Base-by-base conservation (phyloP, 2,113 vertebrate species). In the Gnathonemus longibarbis region DNA sequence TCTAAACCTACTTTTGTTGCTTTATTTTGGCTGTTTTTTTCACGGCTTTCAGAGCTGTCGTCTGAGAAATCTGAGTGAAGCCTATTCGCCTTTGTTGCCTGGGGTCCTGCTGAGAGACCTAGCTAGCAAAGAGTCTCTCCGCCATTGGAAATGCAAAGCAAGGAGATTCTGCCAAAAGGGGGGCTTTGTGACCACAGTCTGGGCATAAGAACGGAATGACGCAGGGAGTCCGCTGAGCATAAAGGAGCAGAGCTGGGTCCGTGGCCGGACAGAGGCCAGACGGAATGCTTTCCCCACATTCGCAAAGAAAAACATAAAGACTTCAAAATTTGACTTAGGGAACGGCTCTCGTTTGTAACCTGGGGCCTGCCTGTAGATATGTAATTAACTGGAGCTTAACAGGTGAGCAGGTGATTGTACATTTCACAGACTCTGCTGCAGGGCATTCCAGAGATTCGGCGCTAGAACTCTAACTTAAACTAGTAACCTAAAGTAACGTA, bases 151-250 rank as follows among this genome's bases (percentile, higher is more conserved):
- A 86, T 86, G 13, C 84, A 86, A 85, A 85, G 24, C 45, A 85
- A 50, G 48, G 21, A 15, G 84, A 48, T 17, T 17, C 84, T 86
- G 84, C 46, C 48, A 48, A 86, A 86, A 50, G 5, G 10, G 11
- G 45, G 84, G 84, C 84, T 86, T 86, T 86, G 84, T 86, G 46
- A 50, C 84, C 84, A n/a, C 46, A 86, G 45, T 50, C 84, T 39
- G 39, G 45, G 83, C 83, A 84, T 84, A 46, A 48, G 17, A 48
- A n/a, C 19, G 4, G 45, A 48, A 84, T 86, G 84, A 86, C 21
- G n/a, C 46, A 86, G 84, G 62, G n/a, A 62, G n/a, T 70, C n/a
- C 10, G 27, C 3, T 0, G n/a, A 70, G 27, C 62, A 70, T 27
- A 70, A 86, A 27, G 13, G 48, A 86, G n/a, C 45, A 11, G 48